Evolutionary conservation across 1,140 invertebrate genomes (phyloP), one percentile per base, ranked within the genome.

Genomic region (Diorhabda carinulata): DNA sequence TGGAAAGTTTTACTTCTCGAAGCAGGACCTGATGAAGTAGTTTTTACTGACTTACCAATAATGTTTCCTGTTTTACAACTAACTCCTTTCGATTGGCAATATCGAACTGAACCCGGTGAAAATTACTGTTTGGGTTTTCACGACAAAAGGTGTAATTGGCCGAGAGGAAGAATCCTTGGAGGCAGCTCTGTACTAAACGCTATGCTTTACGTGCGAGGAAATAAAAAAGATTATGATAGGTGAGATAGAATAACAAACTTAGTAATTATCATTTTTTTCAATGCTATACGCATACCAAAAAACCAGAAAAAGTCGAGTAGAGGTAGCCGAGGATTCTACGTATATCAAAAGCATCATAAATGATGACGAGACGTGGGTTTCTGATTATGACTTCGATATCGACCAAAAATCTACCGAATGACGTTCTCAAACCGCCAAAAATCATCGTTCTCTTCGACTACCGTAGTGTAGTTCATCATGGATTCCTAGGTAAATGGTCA

Each of bases 171-270:
- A 82, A 87, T 92, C 2, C 78, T 94, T 4, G 96, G 96, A 1
- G 97, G 96, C 0, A 95, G 92, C 2, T 91, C 89, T 4, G 92
- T 93, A 0, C 80, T 94, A 0, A 95, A 94, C 72, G 93, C 92
- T 0, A 94, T 98, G 96, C 86, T 97, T 0, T 98, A 98, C 79
- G 89, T 98, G 2, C 83, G 96, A 67, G 96, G 96, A 0, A 96
- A 98, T 82, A 87, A 89, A 66, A 84, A 88, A 2, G 95, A 98
- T 78, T 98, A 89, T 76, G 93, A 98, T 79, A 69, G 86, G 9
- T 97, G 94, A 93, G 43, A 25, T 25, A 25, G 25, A 25, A 25
- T 25, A 25, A 25, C 25, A 25, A 25, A 25, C 25, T 25, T 25
- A 25, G 25, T 25, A 25, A 25, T 25, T 25, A 25, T 25, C 25